A percentile compares a stretch with the other conserved stretches of the same genome.
These are phyloP conservation scores for Theristicus caerulescens DNA, from an alignment of 2,113 vertebrate genomes.

Conservation along the genomic window DNA sequence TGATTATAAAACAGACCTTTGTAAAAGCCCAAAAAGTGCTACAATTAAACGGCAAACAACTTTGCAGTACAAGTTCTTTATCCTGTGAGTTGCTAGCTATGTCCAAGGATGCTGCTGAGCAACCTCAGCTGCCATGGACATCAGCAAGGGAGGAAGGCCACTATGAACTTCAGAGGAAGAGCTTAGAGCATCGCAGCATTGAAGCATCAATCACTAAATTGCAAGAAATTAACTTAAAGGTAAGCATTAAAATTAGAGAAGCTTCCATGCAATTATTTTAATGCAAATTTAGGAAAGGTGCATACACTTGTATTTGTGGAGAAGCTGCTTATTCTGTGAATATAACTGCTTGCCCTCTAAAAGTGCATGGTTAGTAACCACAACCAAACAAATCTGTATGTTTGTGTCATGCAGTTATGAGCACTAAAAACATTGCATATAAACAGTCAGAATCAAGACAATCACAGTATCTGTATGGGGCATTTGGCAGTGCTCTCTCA, in stretches of 20 bases:
- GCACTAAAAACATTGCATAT: neutral
- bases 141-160: neutral
- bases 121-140: neutral
- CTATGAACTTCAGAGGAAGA: neutral
- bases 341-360: neutral
- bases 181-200: neutral
- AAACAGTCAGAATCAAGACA: neutral
- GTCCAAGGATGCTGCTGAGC: neutral
- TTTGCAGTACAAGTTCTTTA: neutral
- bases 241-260: neutral
- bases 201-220: neutral
- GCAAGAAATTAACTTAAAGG: neutral
- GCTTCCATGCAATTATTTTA: neutral
- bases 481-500: neutral
- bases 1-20: neutral
- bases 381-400: neutral
- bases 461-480: neutral
- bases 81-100: neutral
- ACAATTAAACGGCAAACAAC: neutral
- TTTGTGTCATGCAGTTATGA: neutral
- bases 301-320: neutral
- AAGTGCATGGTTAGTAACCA: neutral
- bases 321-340: neutral
- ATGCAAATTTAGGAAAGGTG: neutral
- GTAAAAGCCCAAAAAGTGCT: neutral